Base-by-base conservation (phyloP, 2,113 vertebrate species). In the Petrocephalus microphthalmus region DNA sequence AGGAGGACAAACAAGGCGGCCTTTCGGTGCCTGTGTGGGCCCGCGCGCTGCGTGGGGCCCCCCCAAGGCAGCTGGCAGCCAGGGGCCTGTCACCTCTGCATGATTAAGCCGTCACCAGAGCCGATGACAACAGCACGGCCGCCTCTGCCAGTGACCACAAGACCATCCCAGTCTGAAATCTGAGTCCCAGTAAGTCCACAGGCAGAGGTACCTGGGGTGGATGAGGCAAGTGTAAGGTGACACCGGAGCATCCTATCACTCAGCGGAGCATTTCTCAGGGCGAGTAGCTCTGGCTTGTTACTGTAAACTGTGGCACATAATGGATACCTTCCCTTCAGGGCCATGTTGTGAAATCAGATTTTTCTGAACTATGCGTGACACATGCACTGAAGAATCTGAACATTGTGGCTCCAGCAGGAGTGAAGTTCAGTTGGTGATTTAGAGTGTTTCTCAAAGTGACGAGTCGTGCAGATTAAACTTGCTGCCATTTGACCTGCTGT, bases 311-410 rank as follows among this genome's bases (percentile, higher is more conserved):
- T 60, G 37, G 29, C 11, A 78, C 25, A 19, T 49, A 53, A n/a
- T 83, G 74, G 84, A 88, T 87, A 88, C 88, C 88, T 88, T 74
- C 54, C 15, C 54, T 22, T 54, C 33, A 33, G 54, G 53, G n/a
- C 45, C 10, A 2, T 86, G 53, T 86, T 60, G 54, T 20, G 49
- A 84, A 52, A 52, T 25, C n/a, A 25, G 47, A 52, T 52, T 53
- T 52, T 19, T 19, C 52, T 56, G 22, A 85, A 88, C 89, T 71
- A 86, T 37, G 64, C 33, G 29, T 90, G 89, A 90, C 86, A 91
- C 89, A 91, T 52, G 85, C 82, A 54, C 13, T 90, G 10, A 91
- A 87, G 90, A 91, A 92, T 91, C 82, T 87, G 2, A 49, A 84
- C 64, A 49, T 15, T 56, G 51, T 64, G 71, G 22, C 53, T 84